These are phyloP conservation scores for Catotricha subobsoleta DNA, from an alignment of 2,888 invertebrate genomes.

Conservation along the genomic window DNA sequence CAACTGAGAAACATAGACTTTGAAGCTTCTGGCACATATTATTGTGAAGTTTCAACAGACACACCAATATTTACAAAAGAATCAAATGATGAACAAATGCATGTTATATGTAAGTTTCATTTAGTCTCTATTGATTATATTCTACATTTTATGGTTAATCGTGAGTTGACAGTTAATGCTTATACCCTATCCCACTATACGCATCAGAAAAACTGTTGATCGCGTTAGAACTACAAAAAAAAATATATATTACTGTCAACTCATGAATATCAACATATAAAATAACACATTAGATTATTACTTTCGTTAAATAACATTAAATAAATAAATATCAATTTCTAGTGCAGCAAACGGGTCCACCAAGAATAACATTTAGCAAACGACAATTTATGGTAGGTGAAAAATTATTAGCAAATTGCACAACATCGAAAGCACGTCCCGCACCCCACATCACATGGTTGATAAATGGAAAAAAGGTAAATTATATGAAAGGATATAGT, in stretches of 20 bases:
- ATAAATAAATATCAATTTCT: constrained; percentile 9
- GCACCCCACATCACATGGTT: constrained; percentile 54
- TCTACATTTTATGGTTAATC: no score
- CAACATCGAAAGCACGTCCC: constrained; percentile 46
- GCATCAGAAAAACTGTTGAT: no score
- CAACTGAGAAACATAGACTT: constrained; percentile 56
- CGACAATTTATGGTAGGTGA: constrained; percentile 43
- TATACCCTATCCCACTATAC: no score
- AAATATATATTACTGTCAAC: no score
- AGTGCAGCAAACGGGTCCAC: constrained; percentile 44
- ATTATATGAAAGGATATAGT: no score
- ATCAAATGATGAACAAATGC: constrained; percentile 56
- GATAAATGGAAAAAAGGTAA: constrained; percentile 51
- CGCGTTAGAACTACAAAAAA: no score
- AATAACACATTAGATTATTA: not conserved
- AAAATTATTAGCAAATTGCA: constrained; percentile 47
- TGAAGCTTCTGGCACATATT: constrained; percentile 59
- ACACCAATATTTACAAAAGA: constrained; percentile 68
- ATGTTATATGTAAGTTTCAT: constrained; percentile 54
- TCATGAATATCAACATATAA: no score
- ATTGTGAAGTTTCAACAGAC: constrained; percentile 65
- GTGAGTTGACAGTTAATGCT: no score
- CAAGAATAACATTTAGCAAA: constrained; percentile 45
- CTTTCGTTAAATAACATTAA: not conserved
- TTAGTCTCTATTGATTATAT: not conserved